These are phyloP conservation scores for Butastur rufipennis DNA, from an alignment of 2,113 vertebrate species.

Conservation along the genomic window DNA sequence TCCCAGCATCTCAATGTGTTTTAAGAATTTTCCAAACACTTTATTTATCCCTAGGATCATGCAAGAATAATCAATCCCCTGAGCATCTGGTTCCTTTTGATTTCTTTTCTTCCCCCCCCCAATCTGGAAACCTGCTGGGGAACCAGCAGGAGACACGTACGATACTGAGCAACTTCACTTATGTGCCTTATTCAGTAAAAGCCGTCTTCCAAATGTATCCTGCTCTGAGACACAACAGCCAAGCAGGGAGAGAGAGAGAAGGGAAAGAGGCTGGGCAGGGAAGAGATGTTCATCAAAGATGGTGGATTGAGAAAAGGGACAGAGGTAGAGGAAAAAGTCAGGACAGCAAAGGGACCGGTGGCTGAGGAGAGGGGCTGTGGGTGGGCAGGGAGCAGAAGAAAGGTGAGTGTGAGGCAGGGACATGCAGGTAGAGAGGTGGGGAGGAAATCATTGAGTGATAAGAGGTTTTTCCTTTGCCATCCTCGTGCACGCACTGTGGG, in stretches of 20 bases:
- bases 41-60: constrained; percentile 35
- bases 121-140: constrained; percentile 52
- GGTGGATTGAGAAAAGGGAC: background rate
- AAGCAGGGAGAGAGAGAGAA: background rate
- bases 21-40: constrained; percentile 35
- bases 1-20: background rate
- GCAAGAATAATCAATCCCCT: constrained; percentile 35
- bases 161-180: background rate
- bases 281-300: background rate
- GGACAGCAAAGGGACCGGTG: background rate
- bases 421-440: background rate
- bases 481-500: background rate
- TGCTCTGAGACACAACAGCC: background rate
- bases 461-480: background rate
- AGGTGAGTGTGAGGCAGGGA: background rate
- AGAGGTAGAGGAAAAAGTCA: background rate
- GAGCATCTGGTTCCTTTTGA: constrained; percentile 50
- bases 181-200: background rate
- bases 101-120: background rate
- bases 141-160: background rate
- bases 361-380: background rate
- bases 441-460: background rate
- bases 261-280: background rate
- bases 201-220: background rate
- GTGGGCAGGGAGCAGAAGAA: background rate